Percentiles rank a stretch among this genome's conserved stretches.
phyloP scores from a whole-genome alignment of 1,140 invertebrate genomes.

The Batillaria attramentaria region DNA sequence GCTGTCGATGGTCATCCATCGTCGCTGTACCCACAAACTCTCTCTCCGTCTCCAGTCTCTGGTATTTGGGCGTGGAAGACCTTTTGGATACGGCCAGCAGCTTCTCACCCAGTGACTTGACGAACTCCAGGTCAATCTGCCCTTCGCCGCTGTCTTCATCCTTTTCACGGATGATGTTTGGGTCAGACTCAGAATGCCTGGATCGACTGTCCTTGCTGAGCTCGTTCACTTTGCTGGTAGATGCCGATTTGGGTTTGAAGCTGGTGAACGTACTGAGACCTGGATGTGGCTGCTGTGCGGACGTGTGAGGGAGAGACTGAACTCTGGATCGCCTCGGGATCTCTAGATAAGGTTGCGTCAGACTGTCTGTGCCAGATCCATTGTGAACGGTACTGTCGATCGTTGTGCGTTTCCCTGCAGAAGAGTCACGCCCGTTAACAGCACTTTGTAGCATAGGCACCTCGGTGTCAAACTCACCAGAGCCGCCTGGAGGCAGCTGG shows the following conservation, averaged over 20 bases:
- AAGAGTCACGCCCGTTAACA: no score
- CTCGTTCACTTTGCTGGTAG: background rate
- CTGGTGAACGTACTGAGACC: no score
- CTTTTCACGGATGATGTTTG: background rate
- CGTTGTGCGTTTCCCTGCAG: no score
- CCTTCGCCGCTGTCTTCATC: background rate
- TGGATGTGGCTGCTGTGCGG: background rate
- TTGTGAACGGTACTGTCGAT: no score
- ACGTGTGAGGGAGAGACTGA: background rate
- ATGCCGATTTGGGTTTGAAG: background rate
- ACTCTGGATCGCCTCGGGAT: no score
- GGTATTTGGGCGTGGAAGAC: slow-evolving; percentile 23
- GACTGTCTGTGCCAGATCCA: no score
- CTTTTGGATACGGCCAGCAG: slow-evolving; percentile 17
- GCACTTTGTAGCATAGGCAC: background rate
- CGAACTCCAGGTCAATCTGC: slow-evolving; percentile 14
- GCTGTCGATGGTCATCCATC: background rate
- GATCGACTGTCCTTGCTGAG: background rate
- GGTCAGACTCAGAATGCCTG: background rate
- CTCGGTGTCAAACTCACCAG: background rate
- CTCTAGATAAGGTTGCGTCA: no score
- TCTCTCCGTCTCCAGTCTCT: slow-evolving; percentile 1
- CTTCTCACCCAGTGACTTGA: slow-evolving; percentile 21
- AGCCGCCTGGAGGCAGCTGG: background rate
- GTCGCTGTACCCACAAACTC: background rate